These are phyloP conservation scores for Panagrolaimus sp. DNA, from an alignment of 1,140 invertebrate genomes.

Conservation along the genomic window DNA sequence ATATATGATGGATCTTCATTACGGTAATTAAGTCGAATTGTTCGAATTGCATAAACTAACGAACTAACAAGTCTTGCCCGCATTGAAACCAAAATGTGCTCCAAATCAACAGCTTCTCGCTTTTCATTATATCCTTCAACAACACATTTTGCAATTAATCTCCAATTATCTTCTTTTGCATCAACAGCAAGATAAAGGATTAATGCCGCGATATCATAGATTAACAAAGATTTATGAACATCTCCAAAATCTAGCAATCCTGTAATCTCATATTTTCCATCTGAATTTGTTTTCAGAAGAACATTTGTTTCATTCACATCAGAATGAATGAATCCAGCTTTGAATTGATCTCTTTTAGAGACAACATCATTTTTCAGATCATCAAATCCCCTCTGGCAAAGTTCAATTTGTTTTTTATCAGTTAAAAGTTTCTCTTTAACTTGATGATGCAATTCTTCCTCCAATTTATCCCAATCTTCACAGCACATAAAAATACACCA, in stretches of 20 bases:
- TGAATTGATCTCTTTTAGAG: neutral
- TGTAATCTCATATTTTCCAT: neutral
- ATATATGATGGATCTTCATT: constrained; percentile 4
- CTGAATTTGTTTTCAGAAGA: neutral
- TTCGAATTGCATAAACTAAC: constrained; percentile 1
- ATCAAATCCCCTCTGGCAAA: neutral
- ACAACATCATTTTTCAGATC: neutral
- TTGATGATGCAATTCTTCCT: neutral
- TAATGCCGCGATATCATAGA: constrained; percentile 2
- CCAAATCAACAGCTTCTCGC: neutral
- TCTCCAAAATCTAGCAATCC: neutral
- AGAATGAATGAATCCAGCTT: constrained; percentile 3
- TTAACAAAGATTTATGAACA: constrained; percentile 5
- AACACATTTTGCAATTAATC: neutral
- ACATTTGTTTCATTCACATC: constrained; percentile 14
- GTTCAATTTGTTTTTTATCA: constrained; percentile 1
- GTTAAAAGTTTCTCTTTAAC: neutral
- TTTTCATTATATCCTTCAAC: neutral
- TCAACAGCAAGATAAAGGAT: neutral
- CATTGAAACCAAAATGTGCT: neutral
- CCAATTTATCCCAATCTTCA: neutral
- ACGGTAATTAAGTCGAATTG: constrained; percentile 7
- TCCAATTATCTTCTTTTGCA: neutral
- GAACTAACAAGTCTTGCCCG: neutral
- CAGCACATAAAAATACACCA: neutral